phyloP scores from a whole-genome alignment of 2,888 invertebrate species.

The Argyra leucocephala region DNA sequence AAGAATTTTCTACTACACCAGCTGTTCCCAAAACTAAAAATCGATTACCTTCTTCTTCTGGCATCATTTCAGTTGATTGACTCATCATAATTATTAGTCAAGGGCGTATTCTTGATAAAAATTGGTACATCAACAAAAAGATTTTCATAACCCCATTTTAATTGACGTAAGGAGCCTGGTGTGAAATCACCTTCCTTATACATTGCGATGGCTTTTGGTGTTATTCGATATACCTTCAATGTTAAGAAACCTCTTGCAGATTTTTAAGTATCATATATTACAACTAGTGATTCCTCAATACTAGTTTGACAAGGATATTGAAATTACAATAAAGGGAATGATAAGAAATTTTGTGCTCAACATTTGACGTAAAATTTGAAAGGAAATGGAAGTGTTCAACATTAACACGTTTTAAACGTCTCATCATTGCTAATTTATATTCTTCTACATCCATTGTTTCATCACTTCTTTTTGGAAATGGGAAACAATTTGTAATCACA shows the following conservation, averaged over 20 bases:
- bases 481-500: slow-evolving; percentile 96
- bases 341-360: slow-evolving; percentile 94
- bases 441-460: slow-evolving; percentile 89
- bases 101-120: slow-evolving; percentile 90
- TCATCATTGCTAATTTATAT: slow-evolving; percentile 93
- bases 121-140: slow-evolving; percentile 93
- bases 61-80: slow-evolving; percentile 81
- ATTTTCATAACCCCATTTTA: slow-evolving; percentile 87
- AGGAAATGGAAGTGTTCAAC: slow-evolving; percentile 98
- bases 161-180: slow-evolving; percentile 77
- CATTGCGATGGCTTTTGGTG: slow-evolving; percentile 92
- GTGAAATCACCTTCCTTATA: slow-evolving; percentile 90
- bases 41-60: slow-evolving; percentile 80
- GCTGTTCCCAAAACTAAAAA: slow-evolving; percentile 87
- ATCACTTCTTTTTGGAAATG: slow-evolving; percentile 88
- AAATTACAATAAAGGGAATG: slow-evolving; percentile 84
- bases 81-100: slow-evolving; percentile 96
- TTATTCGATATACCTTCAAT: slow-evolving; percentile 89
- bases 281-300: slow-evolving; percentile 95
- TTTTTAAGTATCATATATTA: slow-evolving; percentile 96
- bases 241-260: slow-evolving; percentile 92
- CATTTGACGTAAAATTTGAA: slow-evolving; percentile 98
- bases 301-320: slow-evolving; percentile 98
- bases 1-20: slow-evolving; percentile 68
- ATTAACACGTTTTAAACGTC: slow-evolving; percentile 84